Percentiles rank a stretch among this genome's conserved stretches.
Conservation (phyloP, 1,140 invertebrate species). For the Dendroctonus valens region DNA sequence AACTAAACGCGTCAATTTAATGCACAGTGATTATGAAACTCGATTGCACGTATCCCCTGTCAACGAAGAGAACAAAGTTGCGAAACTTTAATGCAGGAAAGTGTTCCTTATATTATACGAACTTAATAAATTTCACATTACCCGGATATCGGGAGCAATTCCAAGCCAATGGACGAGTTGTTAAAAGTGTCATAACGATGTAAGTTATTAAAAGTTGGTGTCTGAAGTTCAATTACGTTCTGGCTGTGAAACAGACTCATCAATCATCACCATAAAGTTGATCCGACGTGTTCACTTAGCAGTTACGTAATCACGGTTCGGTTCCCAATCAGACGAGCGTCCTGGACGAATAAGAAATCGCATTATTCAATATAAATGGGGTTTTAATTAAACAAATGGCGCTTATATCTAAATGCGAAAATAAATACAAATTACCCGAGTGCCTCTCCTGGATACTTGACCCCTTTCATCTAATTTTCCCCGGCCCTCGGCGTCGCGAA, state of each 20-base stretch:
- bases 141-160: constrained; percentile 10
- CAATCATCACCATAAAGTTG: constrained; percentile 22
- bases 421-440: constrained; percentile 7
- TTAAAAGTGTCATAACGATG: constrained; percentile 44
- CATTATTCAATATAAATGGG: no score
- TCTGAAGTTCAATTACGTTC: constrained; percentile 26
- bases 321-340: no score
- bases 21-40: no score
- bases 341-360: no score
- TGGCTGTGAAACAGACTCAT: constrained; percentile 30
- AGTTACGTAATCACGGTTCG: no score
- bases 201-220: constrained; percentile 47
- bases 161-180: constrained; percentile 27
- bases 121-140: constrained; percentile 19
- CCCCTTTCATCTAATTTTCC: constrained; percentile 34
- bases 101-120: constrained; percentile 9
- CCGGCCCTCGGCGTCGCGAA: constrained; percentile 36
- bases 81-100: constrained; percentile 9
- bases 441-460: constrained; percentile 16
- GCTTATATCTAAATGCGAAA: neutral
- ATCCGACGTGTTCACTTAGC: neutral
- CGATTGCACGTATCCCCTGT: neutral
- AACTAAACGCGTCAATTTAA: no score
- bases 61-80: neutral
- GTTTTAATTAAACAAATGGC: no score